Base-by-base conservation (phyloP, 2,888 invertebrate species). In the Drosophila mimica region DNA sequence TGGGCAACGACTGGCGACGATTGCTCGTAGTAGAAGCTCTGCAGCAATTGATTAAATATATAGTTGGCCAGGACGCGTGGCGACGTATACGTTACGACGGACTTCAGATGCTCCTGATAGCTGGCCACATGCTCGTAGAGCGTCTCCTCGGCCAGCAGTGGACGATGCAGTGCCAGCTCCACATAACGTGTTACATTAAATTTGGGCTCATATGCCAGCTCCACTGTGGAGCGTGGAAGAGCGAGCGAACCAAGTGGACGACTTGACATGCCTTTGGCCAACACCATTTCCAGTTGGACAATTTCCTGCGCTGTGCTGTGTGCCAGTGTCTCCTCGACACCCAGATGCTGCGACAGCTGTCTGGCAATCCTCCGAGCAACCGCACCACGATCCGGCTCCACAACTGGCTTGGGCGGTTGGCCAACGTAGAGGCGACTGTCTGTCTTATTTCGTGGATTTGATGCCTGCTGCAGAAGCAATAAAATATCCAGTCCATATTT, bases 401-500 rank as follows among this genome's bases (percentile, higher is more conserved):
- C 85, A 2, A 64, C 71, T 1, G 81, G 54, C 49, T 61, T 65
- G 15, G 58, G 6, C 0, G 93, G 90, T 38, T 93, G 92, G 0
- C 93, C 92, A 33, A 92, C 83, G 51, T 86, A 91, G 17, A 93
- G 60, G 0, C 81, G 79, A 43, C 63, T 83, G 1, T 69, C 49
- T 0, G 79, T 81, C 25, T 67, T 73, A 49, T 88, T 84, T 0
- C 70, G 82, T 30, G 81, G 75, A 64, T 91, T 91, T 0, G 67
- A 69, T 6, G 69, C 57, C 28, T 86, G 59, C 25, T 86, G 79
- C 11, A 93, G 51, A 0, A 80, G 83, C 34, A 92, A 49, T 4
- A 92, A 43, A 6, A 93, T 91, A 53, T 92, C 86, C 36, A 92
- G 65, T 28, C 92, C 93, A 40, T 82, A 92, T 36, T 74, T 80